Evolutionary conservation across 2,113 vertebrate species (phyloP).

Genomic region (Tragelaphus scriptus): DNA sequence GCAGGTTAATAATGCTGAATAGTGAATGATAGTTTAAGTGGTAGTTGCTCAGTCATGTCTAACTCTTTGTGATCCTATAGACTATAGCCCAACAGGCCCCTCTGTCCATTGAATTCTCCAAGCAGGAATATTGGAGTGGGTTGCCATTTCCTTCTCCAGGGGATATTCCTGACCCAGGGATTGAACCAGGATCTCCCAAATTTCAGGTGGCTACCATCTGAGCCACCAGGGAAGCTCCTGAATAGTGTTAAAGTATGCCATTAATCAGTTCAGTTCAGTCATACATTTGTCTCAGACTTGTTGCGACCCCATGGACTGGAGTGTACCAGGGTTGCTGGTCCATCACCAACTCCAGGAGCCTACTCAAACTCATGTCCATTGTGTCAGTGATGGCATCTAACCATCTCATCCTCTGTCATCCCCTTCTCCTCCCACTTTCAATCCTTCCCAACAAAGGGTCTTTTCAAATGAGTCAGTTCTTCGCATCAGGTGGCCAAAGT

Average conservation of each 20-base stretch:
- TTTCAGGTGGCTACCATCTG: background rate
- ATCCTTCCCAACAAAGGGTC: background rate
- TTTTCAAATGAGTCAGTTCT: background rate
- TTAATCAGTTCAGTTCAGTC: background rate
- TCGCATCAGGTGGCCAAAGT: background rate
- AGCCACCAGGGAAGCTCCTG: background rate
- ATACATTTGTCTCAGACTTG: rapidly evolving
- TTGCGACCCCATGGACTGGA: rapidly evolving
- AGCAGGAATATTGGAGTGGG: background rate
- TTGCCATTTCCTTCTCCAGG: background rate
- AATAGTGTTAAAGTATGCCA: background rate
- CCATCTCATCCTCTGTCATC: background rate
- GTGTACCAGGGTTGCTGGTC: background rate
- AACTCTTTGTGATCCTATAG: background rate
- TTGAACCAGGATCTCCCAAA: background rate
- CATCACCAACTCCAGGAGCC: background rate
- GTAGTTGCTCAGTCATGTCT: background rate
- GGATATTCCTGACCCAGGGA: background rate
- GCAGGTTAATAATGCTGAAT: background rate
- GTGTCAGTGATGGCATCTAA: background rate
- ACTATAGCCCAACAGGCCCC: background rate
- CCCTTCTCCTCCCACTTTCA: background rate
- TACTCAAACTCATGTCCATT: background rate
- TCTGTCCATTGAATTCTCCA: background rate
- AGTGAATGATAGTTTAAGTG: background rate